Evolutionary conservation across 2,113 vertebrate species (phyloP), one percentile per base, ranked within the genome.

Genomic region (Emydocephalus ijimae): DNA sequence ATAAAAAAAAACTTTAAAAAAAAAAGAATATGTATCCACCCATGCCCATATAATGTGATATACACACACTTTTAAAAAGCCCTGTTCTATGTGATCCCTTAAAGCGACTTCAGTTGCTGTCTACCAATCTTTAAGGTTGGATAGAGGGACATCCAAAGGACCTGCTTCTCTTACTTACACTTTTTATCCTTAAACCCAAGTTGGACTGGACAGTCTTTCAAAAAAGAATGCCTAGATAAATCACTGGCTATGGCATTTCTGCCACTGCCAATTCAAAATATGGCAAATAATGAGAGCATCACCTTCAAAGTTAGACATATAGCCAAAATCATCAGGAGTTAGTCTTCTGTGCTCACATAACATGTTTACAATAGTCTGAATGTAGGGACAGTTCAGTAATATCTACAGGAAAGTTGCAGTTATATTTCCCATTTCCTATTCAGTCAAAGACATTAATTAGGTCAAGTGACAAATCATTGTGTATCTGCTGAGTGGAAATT

Each of bases 401-500:
- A 55, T 26, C 20, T 57, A 81, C 14, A 26, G 57, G 45, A 45
- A 23, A 23, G 11, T 23, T 57, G 54, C 81, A 26, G 21, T 87
- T 29, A 74, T 74, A 52, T 74, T 52, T 69, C 15, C 24, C 34
- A 29, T 24, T 74, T 55, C 21, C 24, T 20, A 9, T 9, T 88
- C 29, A n/a, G 50, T 61, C 48, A 90, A n/a, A 64, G 21, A 59
- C 45, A 88, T 8, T 69, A 21, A 88, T 8, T 54, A 21, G 50
- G 50, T 89, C 91, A 92, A 89, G 52, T 89, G 91, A 92, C 87
- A 18, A 89, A 23, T 56, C 61, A 54, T 55, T 15, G 81, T 89
- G 50, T 39, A 12, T 48, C 52, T 12, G 2, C 81, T n/a, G 56
- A 21, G 26, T 92, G 87, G 87, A 92, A 85, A 85, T n/a, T 85